Percentiles rank a stretch among this genome's conserved stretches.
These are phyloP conservation scores for Peromyscus eremicus DNA, from an alignment of 2,797 vertebrate species.

Conservation along the genomic window DNA sequence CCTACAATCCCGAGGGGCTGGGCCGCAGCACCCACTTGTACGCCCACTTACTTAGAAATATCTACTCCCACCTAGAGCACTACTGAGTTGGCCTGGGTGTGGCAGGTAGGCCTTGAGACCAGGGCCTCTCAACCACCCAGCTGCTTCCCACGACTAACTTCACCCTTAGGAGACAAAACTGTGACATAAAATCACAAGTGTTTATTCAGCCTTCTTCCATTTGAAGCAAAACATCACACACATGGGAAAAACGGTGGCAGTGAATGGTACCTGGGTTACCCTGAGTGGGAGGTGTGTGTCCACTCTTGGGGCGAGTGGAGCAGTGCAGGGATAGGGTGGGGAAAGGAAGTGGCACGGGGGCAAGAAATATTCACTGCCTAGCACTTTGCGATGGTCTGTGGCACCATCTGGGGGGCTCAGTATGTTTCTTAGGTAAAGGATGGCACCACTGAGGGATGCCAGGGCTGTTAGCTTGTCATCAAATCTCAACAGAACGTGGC, in stretches of 20 bases:
- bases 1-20: conserved; percentile 72
- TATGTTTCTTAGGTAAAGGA: neutral
- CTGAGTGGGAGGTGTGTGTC: neutral
- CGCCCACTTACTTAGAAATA: conserved; percentile 92
- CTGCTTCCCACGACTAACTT: rapidly evolving
- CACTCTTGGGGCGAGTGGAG: neutral
- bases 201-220: neutral
- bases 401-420: too few species aligned
- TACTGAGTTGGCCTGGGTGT: conserved; percentile 97
- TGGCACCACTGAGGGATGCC: neutral
- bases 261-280: neutral
- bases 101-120: conserved; percentile 88
- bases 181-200: rapidly evolving
- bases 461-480: neutral
- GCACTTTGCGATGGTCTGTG: neutral
- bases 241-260: neutral
- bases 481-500: neutral
- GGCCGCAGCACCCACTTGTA: neutral
- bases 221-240: neutral
- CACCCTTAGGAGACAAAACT: rapidly evolving
- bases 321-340: rapidly evolving
- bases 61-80: conserved; percentile 95
- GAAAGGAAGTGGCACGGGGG: neutral
- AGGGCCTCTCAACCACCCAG: neutral
- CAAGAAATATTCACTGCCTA: neutral